Base-by-base conservation (phyloP, 2,888 invertebrate species). In the Metellina segmentata region DNA sequence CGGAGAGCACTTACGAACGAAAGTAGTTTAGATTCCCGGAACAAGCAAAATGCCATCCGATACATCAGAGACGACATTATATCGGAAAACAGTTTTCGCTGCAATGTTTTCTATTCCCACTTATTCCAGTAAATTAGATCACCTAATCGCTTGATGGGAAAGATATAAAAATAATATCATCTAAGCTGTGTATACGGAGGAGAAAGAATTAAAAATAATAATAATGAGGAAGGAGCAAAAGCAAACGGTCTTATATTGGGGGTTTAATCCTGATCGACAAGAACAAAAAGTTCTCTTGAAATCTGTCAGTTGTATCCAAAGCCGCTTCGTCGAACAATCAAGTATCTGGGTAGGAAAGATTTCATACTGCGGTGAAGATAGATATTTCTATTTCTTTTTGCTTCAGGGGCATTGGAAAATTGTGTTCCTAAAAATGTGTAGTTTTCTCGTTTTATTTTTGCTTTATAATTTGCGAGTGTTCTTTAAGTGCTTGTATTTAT, bases 111-210 rank as follows among this genome's bases (percentile, higher is more conserved):
- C 20, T 72, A 72, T 82, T 6, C 69, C 69, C 75, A 75, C 61
- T 82, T 72, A 74, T 75, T 85, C 75, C 75, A 75, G n/a, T 75
- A 75, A 85, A 85, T 85, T 85, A 74, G 74, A 61, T 53, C 74
- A 53, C 53, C 16, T 85, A 85, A 85, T 85, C 85, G 19, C 75
- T 85, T 61, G 52, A 70, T 74, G 74, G n/a, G n/a, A 34, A 48
- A 51, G 51, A 75, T 74, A 85, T 53, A 61, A 52, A 85, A 61
- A 61, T 61, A 61, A 61, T 16, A 61, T 8, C 61, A 16, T 16
- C 6, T 61, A 61, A 61, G 6, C 61, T 61, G 11, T 61, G 13
- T 11, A 16, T 34, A 16, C 11, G 61, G 61, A 61, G 61, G 61
- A 61, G 9, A 61, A 61, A 16, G 61, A 61, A 61, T 61, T 61